Base-by-base conservation (phyloP, 2,888 invertebrate genomes). In the Idaea straminata region DNA sequence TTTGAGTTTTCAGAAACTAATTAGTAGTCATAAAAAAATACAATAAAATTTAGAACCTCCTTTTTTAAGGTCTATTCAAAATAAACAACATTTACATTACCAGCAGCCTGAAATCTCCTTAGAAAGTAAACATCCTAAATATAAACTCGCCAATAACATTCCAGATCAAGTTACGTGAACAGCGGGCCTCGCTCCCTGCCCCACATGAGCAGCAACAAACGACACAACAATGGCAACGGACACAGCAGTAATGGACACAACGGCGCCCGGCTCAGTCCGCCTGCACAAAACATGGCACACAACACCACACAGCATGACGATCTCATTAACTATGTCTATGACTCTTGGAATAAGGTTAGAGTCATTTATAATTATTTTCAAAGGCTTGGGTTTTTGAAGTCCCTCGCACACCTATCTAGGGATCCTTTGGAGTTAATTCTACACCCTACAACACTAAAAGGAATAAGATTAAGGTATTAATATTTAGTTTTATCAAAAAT, bases 251-350 rank as follows among this genome's bases (percentile, higher is more conserved):
- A 81, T 34, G 81, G 83, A 68, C 75, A 82, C 65, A 73, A 81
- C 38, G 74, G 80, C 0, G 86, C 91, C 0, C 75, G 91, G 4
- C 83, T 91, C 65, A 91, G 91, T 74, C 92, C 92, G 0, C 92
- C 92, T 0, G 86, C 83, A 61, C 87, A 85, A 73, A 73, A 74
- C 0, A 78, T 82, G 5, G 71, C 80, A 1, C 78, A 75, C 34
- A 70, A 72, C 58, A 64, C 70, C 60, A 85, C 93, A 60, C 95
- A 95, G 74, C 96, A 97, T 76, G 96, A 96, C 81, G 96, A 96
- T 85, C 91, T 97, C 79, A 96, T 97, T 74, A 95, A 95, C 81
- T 97, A 96, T 81, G 96, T 97, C 74, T 95, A 94, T 82, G 96
- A 96, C 75, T 96, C 96, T 66, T 96, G 96, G 96, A 95, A 94